Evolutionary conservation across 2,113 vertebrate genomes (phyloP).

Genomic region (Poicephalus gulielmi): DNA sequence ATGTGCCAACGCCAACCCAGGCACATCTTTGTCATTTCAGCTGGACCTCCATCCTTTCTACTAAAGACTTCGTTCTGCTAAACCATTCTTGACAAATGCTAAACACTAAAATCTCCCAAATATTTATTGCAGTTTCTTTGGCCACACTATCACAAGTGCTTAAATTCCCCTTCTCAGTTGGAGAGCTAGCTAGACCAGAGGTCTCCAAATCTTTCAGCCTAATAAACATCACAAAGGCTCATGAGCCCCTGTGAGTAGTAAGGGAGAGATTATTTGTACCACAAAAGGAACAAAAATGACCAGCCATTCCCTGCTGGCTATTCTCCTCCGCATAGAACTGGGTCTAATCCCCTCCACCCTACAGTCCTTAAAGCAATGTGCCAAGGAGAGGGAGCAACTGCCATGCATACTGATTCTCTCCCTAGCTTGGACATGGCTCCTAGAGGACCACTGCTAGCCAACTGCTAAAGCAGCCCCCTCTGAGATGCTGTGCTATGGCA

Average conservation of each 20-base stretch:
- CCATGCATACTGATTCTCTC: conserved; percentile 38
- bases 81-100: conserved; percentile 33
- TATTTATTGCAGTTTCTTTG: conserved; percentile 59
- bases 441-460: conserved; percentile 28
- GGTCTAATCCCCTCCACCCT: conserved; percentile 47
- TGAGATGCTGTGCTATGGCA: background rate
- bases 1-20: conserved; percentile 54
- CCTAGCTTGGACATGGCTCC: background rate
- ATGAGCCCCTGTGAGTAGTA: conserved; percentile 21
- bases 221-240: conserved; percentile 56
- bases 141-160: conserved; percentile 36
- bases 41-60: conserved; percentile 38
- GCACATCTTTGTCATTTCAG: conserved; percentile 60
- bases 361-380: conserved; percentile 45
- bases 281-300: conserved; percentile 67
- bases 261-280: conserved; percentile 37
- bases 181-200: conserved; percentile 60
- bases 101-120: conserved; percentile 54
- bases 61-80: conserved; percentile 40
- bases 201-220: conserved; percentile 55
- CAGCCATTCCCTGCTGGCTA: conserved; percentile 55
- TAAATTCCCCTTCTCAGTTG: conserved; percentile 51
- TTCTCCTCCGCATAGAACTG: conserved; percentile 51
- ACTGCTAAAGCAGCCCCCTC: background rate
- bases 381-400: conserved; percentile 20